Evolutionary conservation across 2,888 invertebrate genomes (phyloP).

Genomic region (Diabrotica balteata): DNA sequence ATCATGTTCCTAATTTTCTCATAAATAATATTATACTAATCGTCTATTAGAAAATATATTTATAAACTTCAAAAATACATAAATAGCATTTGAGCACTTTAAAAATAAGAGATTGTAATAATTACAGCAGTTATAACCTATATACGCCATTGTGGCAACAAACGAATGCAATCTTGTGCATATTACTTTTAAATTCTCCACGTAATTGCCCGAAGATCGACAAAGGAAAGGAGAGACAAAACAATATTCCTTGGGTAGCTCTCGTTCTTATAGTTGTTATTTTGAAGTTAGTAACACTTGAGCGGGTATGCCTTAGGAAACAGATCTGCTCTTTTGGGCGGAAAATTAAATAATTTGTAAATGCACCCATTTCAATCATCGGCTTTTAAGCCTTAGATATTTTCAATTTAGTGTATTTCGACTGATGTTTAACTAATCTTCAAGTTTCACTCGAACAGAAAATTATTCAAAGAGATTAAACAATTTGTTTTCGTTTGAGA

Average conservation of each 20-base stretch:
- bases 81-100: too few relatives aligned
- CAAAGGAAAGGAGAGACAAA: slow-evolving; percentile 22
- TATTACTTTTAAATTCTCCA: too few relatives aligned
- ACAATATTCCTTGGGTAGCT: slow-evolving; percentile 23
- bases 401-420: slow-evolving; percentile 44
- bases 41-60: too few relatives aligned
- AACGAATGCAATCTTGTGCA: too few relatives aligned
- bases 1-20: too few relatives aligned
- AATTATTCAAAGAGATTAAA: slow-evolving; percentile 43
- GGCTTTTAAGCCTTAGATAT: slow-evolving; percentile 39
- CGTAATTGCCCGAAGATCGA: slow-evolving; percentile 15
- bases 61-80: too few relatives aligned
- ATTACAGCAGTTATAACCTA: too few relatives aligned
- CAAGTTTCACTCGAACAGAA: slow-evolving; percentile 39
- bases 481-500: slow-evolving; percentile 38
- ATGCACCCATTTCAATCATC: slow-evolving; percentile 52
- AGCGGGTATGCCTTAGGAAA: slow-evolving; percentile 55
- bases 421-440: slow-evolving; percentile 40
- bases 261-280: slow-evolving; percentile 48
- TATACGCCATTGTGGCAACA: too few relatives aligned
- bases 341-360: slow-evolving; percentile 61
- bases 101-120: too few relatives aligned
- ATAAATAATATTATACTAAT: too few relatives aligned
- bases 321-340: slow-evolving; percentile 57
- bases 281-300: slow-evolving; percentile 54